Percentiles rank a stretch among this genome's conserved stretches.
Conservation (phyloP, 2,797 vertebrate genomes). For the Naso thynnoides region DNA sequence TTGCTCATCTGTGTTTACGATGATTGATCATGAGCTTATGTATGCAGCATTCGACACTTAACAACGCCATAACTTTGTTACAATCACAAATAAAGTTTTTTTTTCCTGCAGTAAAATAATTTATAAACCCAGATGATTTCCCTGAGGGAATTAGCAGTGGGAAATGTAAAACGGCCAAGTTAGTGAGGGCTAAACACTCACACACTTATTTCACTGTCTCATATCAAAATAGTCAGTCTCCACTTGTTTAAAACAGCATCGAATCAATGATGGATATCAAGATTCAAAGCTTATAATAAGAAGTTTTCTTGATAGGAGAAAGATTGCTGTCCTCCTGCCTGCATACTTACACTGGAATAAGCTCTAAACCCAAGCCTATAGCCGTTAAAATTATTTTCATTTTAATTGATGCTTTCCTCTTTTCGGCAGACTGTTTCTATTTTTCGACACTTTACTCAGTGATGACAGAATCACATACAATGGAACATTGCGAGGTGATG, state of each 20-base stretch:
- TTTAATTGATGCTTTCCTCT: neutral
- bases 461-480: conserved; percentile 36
- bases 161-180: no score
- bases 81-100: conserved; percentile 3
- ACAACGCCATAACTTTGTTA: neutral
- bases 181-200: no score
- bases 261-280: no score
- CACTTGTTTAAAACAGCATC: no score
- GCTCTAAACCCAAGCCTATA: neutral
- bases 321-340: neutral
- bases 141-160: no score
- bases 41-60: conserved; percentile 4
- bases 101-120: conserved; percentile 7
- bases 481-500: conserved; percentile 57
- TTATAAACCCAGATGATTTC: no score
- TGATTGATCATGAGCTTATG: conserved; percentile 11
- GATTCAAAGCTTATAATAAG: no score
- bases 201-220: no score
- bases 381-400: neutral
- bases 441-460: conserved; percentile 35
- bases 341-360: neutral
- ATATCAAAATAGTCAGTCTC: no score
- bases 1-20: neutral
- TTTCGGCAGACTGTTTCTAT: conserved; percentile 34
- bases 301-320: no score